Evolutionary conservation across 2,888 invertebrate genomes (phyloP), one percentile per base, ranked within the genome.

Genomic region (Peribatodes rhomboidaria): DNA sequence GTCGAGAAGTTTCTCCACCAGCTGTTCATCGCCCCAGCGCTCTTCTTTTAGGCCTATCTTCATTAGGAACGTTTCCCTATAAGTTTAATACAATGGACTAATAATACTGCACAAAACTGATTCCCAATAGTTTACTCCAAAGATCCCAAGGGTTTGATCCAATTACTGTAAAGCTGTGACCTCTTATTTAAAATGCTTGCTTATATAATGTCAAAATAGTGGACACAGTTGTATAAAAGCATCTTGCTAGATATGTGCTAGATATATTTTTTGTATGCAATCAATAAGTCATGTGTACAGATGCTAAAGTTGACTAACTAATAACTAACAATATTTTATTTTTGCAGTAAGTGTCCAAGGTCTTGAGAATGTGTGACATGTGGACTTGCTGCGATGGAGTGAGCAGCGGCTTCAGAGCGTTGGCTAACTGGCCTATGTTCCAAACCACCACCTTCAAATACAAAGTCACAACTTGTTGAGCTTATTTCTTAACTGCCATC

Each of bases 341-440:
- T 72, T 92, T 93, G 82, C 90, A 91, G 61, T 91, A 92, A 0
- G 88, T 89, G 54, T 92, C 93, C 71, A 94, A 78, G 6, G 90
- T 90, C 69, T 91, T 90, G 65, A 93, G 72, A 27, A 94, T 88
- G 67, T 90, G 89, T 0, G 89, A 84, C 83, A 92, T 83, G 64
- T 93, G 89, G 6, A 89, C 82, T 73, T 89, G 90, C 68, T 94
- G 92, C 0, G 92, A 87, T 0, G 91, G 77, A 1, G 84, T 87
- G 27, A 94, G 74, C 0, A 94, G 87, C 3, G 94, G 94, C 63
- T 94, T 89, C 22, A 96, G 79, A 41, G 95, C 94, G 74, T 94
- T 94, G 0, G 94, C 94, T 27, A 96, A 85, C 77, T 94, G 95
- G 8, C 89, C 85, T 70, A 95, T 91, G 76, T 96, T 96, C 95